Base-by-base conservation (phyloP, 2,797 vertebrate genomes). In the Hippopotamyrus pictus region DNA sequence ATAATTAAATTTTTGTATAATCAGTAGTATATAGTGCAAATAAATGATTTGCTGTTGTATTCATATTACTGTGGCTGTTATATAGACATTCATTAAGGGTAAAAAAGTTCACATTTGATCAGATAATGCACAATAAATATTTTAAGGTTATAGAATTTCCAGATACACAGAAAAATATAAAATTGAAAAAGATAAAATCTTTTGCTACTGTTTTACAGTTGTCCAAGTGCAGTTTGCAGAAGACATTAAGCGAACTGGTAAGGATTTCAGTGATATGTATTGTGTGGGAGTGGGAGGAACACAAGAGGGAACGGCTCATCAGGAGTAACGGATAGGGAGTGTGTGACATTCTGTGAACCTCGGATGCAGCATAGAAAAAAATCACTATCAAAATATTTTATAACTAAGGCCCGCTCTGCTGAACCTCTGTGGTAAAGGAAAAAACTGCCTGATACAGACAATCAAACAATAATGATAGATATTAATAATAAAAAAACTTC, bases 331-430 rank as follows among this genome's bases (percentile, higher is more conserved):
- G 94, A 96, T 94, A 94, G 95, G 95, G 95, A 97, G 96, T 95
- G 92, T 92, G 92, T 94, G 95, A 96, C 95, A 96, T 95, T 96
- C 33, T 73, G 33, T 96, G 93, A 95, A 95, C 95, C 92, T 94
- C 94, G 94, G 93, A 93, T 92, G 90, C 94, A 91, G 93, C 93
- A 93, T 91, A 95, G 94, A 95, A 96, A 96, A 96, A 96, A 96
- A 96, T 95, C 93, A 94, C 95, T 95, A 96, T 97, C 96, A 96
- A 96, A 96, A 96, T 96, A 95, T 95, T 96, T 96, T 96, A 96
- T 96, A 96, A 94, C 94, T 37, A 91, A 91, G 93, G 93, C 91
- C 93, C 92, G 93, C 95, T 95, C 93, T 92, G 94, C 95, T 95
- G 95, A 96, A 96, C 95, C 86, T 94, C 91, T 17, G 33, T 69